These are phyloP conservation scores for Microcebus murinus DNA, from an alignment of 2,113 vertebrate species.

Conservation along the genomic window DNA sequence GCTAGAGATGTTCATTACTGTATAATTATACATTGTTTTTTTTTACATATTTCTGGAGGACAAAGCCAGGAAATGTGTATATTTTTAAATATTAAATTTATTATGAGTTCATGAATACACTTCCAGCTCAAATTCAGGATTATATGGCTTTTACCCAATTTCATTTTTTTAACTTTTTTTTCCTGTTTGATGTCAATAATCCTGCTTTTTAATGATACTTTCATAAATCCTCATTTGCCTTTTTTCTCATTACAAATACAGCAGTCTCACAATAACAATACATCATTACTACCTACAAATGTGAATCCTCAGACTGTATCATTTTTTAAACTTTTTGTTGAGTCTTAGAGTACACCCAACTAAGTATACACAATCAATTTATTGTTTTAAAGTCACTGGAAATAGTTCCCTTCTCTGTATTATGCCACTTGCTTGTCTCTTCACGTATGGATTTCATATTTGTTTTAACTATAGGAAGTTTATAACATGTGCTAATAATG, in stretches of 20 bases:
- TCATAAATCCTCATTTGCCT: neutral
- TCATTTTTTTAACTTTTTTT: neutral
- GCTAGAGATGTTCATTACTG: neutral
- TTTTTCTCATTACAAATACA: neutral
- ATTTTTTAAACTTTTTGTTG: neutral
- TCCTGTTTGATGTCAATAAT: neutral
- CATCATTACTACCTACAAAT: neutral
- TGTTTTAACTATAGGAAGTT: neutral
- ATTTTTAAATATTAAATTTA: neutral
- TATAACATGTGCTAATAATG: neutral
- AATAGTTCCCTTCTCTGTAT: neutral
- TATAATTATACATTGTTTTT: neutral
- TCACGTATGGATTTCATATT: neutral
- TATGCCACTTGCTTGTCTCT: neutral
- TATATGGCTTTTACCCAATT: neutral
- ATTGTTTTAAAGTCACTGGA: neutral
- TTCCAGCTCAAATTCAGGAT: neutral
- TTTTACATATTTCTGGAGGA: neutral
- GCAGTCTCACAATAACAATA: neutral
- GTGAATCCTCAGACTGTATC: neutral
- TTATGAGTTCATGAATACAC: neutral
- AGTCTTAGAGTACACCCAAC: neutral
- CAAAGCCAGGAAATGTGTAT: neutral
- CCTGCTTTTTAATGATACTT: neutral
- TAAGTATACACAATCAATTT: neutral